Percentiles rank a stretch among this genome's conserved stretches.
Evolutionary conservation across 2,797 vertebrate genomes (phyloP).

Genomic region (Vipera ursinii): DNA sequence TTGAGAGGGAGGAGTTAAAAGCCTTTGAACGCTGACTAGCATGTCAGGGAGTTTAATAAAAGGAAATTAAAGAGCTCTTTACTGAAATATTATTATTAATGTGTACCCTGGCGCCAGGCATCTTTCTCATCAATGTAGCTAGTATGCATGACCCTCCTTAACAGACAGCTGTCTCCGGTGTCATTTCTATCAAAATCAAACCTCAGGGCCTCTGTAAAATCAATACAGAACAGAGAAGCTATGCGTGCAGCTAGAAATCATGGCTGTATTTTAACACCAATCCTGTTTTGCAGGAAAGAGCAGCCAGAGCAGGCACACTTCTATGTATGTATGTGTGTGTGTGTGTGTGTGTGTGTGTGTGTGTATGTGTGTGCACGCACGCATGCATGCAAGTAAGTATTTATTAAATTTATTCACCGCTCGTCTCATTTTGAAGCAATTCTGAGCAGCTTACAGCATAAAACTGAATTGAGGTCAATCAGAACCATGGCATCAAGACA

Average conservation of each 20-base stretch:
- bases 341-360: too few species aligned
- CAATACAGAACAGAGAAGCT: conserved; percentile 59
- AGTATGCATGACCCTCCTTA: conserved; percentile 59
- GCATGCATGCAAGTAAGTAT: not conserved
- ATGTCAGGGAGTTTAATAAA: conserved; percentile 39
- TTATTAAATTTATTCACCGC: not conserved
- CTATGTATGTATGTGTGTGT: not conserved
- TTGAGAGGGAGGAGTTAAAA: conserved; percentile 20
- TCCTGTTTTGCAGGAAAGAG: not conserved
- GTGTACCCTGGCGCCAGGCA: conserved; percentile 57
- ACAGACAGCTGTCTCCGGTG: conserved; percentile 77
- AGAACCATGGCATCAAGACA: not conserved
- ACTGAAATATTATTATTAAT: conserved; percentile 66
- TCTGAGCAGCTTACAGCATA: not conserved
- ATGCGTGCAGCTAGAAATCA: conserved; percentile 23
- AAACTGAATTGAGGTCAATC: not conserved
- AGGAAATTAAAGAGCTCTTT: conserved; percentile 75
- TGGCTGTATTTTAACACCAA: not conserved
- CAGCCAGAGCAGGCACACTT: not conserved
- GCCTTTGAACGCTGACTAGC: conserved; percentile 25
- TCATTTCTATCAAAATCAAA: conserved; percentile 70
- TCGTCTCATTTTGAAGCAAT: not conserved
- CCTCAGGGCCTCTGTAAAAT: conserved; percentile 67
- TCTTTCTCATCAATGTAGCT: not conserved
- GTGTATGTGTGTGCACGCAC: too few species aligned